Base-by-base conservation (phyloP, 2,888 invertebrate genomes). In the Trypoxylon attenuatum region DNA sequence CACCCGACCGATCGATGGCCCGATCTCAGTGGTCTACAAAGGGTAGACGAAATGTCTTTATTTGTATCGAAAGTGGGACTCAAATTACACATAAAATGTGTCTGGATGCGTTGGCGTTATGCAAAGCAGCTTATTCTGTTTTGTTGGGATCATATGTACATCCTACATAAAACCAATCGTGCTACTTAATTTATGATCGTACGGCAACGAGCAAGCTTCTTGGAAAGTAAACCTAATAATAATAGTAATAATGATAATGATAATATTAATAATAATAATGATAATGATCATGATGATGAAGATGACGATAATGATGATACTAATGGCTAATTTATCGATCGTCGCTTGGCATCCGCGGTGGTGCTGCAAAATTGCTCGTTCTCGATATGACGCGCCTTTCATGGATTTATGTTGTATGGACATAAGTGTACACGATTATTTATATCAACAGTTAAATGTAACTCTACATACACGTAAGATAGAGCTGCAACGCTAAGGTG, bases 401-500 rank as follows among this genome's bases (percentile, higher is more conserved):
- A 42, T 19, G 33, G 50, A 49, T 52, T 49, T 61, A 53, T 52
- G 59, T 72, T 73, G 63, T 58, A 64, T 61, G 58, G 59, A 63
- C 65, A 71, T 71, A 71, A 64, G 62, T 66, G 71, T 63, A 77
- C 59, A 69, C 45, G 38, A 71, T 73, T 56, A 74, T 76, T 73
- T 78, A 74, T 68, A 73, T 59, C 61, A 65, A 66, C 76, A 73
- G 65, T 71, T 78, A 76, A 57, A 50, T 60, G 72, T 63, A 70
- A 57, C 68, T 72, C 70, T 71, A 69, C 57, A 69, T 63, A 73
- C 73, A 77, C 72, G 60, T 78, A 78, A 75, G 69, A 54, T 68
- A 65, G 23, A 27, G 59, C 38, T 64, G 64, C 59, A 67, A 72
- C 73, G 66, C 60, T 75, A 67, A 73, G 71, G 65, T 73, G 43